Evolutionary conservation across 2,797 vertebrate species (phyloP), one percentile per base, ranked within the genome.

Genomic region (Lithobates pipiens): DNA sequence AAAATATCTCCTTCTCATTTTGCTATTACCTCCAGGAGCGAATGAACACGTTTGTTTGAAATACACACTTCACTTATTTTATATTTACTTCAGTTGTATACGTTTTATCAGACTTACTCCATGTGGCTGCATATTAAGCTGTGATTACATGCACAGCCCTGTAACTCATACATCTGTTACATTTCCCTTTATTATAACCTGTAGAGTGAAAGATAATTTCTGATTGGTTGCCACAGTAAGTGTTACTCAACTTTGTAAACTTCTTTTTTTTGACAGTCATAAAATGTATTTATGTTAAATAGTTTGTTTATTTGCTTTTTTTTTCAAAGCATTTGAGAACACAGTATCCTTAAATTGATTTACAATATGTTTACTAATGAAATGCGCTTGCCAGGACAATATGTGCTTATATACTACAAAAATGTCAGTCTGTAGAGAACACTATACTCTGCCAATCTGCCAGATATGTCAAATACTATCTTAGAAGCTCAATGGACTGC

Each of bases 401-500:
- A 29, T 68, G 39, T 68, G 29, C 77, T 68, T 46, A 23, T 18
- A 68, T 68, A 21, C 67, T 23, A 44, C 77, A 44, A 68, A 42
- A 67, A 79, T 79, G 39, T 57, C 36, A 44, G 36, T 46, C 25
- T 67, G 63, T 68, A 44, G 39, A 16, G 67, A 65, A 79, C 16
- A 81, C 67, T 63, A 39, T 23, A 25, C 15, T 29, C 69, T 82
- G 75, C 36, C 79, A 65, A 63, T 44, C 79, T 86, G 73, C 76
- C 67, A 76, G 44, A 77, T 36, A 77, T 65, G 76, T 77, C 79
- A 72, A 82, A 69, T 36, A 71, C 18, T 27, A 79, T 16, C n/a
- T 57, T 88, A 63, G 80, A 65, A 80, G 70, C 16, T 89, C 44
- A 63, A 0, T 0, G 1, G 86, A 3, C 32, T 87, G 82, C 82